Evolutionary conservation across 1,140 invertebrate species (phyloP), one percentile per base, ranked within the genome.

Genomic region (Coptotermes formosanus): DNA sequence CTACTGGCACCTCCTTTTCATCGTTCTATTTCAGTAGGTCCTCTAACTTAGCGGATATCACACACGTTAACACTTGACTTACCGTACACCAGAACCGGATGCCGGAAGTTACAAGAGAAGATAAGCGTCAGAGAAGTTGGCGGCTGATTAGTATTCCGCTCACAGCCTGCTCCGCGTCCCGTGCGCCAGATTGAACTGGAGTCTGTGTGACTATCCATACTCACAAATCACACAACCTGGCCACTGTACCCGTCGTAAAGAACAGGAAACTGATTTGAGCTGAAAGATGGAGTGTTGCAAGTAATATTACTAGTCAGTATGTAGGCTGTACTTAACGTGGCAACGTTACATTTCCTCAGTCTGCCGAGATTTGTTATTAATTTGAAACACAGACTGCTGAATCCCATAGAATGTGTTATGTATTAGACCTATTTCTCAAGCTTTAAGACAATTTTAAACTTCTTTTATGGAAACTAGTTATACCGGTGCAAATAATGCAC

Each of bases 171-270:
- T 23, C 59, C 1, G 21, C 59, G 59, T 64, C 59, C 59, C 59
- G 59, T 30, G n/a, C 64, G 9, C 64, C 64, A 30, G 64, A 75
- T 75, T 75, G 25, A 75, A 75, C 64, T 11, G 64, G 11, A 30
- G 25, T 75, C 64, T 75, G 6, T 30, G 25, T 30, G 64, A 30
- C 8, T 75, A 30, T 30, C 19, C 25, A 0, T 25, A 30, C 64
- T 75, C 64, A 75, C 64, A 75, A 75, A 75, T 75, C 64, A 75
- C 64, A 75, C 64, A 75, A 30, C 64, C 64, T 75, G 64, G n/a
- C 64, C 64, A 30, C 64, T 30, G 52, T 16, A 21, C 52, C 52
- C 52, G 11, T 55, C 16, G 14, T 21, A 55, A 21, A 16, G 52
- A 55, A 55, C 64, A 11, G 64, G 8, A 75, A 75, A 75, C 64